These are phyloP conservation scores for Trissoscelio sp. DNA, from an alignment of 2,888 invertebrate genomes.

Conservation along the genomic window DNA sequence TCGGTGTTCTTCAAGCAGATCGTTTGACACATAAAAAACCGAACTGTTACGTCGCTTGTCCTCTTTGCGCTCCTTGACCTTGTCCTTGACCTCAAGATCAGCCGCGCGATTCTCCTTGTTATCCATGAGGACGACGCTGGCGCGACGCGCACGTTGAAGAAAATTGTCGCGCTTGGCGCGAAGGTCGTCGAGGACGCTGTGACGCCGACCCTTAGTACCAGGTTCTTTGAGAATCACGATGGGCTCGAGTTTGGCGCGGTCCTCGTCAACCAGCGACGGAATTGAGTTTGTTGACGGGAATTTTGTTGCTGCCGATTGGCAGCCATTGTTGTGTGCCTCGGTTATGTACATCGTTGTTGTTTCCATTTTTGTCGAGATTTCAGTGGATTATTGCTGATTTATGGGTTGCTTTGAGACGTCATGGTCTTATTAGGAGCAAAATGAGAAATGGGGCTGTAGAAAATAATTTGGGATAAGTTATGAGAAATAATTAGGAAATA, in stretches of 20 bases:
- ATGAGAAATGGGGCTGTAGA: too few relatives aligned
- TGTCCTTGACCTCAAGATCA: conserved; percentile 72
- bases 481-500: too few relatives aligned
- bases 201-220: conserved; percentile 75
- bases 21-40: conserved; percentile 81
- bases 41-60: conserved; percentile 78
- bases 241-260: conserved; percentile 61
- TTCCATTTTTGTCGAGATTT: too few relatives aligned
- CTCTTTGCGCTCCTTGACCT: conserved; percentile 70
- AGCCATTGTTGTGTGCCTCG: conserved; percentile 76
- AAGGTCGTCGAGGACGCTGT: conserved; percentile 82
- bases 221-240: conserved; percentile 74
- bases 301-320: conserved; percentile 72
- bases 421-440: too few relatives aligned
- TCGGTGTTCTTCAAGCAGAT: conserved; percentile 73
- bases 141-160: conserved; percentile 78
- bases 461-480: too few relatives aligned
- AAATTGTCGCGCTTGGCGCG: conserved; percentile 80
- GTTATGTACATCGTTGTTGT: conserved; percentile 79
- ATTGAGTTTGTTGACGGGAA: conserved; percentile 81
- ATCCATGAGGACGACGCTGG: conserved; percentile 77
- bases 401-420: too few relatives aligned
- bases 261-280: conserved; percentile 77
- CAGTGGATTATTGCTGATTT: too few relatives aligned
- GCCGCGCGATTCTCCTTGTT: conserved; percentile 74